Base-by-base conservation (phyloP, 2,888 invertebrate species). In the Melanchra persicariae region DNA sequence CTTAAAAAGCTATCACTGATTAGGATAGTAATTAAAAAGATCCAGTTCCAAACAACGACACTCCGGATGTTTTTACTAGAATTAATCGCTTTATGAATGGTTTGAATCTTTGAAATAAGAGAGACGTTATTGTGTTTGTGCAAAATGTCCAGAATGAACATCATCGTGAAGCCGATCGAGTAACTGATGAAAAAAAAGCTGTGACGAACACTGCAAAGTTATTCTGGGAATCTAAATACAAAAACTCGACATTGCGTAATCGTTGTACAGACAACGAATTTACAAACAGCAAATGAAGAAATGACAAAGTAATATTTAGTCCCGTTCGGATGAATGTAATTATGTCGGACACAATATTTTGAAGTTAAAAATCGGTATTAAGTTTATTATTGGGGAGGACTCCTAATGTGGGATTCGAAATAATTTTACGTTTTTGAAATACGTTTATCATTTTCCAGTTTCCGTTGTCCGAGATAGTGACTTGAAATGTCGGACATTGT, bases 21-120 rank as follows among this genome's bases (percentile, higher is more conserved):
- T 4, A 5, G 34, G 5, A 24, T 24, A 4, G 15, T 24, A 8
- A 52, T 24, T n/a, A 66, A 2, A 19, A 62, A 52, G 10, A 37
- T 45, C 70, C 70, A 73, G 52, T 70, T 61, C 62, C 62, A 73
- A 26, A 61, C 17, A 17, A 61, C 37, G 7, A n/a, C 71, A 15
- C 37, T 57, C 10, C 7, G 37, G 4, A 69, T 40, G 19, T 6
- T 34, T 5, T 60, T 52, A 59, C n/a, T 60, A 26, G 52, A 26
- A 45, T 45, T 24, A 10, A 45, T 30, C 15, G 26, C 26, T 5
- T 19, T 60, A 22, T 60, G n/a, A 15, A 70, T 60, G 15, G 34
- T 24, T 19, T 70, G 70, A 24, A 73, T 52, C 10, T 26, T 26
- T n/a, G 60, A 34, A 34, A 70, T 60, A 6, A 70, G 34, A 12